Conservation (phyloP, 1,140 invertebrate genomes). For the Bombus picipes region DNA sequence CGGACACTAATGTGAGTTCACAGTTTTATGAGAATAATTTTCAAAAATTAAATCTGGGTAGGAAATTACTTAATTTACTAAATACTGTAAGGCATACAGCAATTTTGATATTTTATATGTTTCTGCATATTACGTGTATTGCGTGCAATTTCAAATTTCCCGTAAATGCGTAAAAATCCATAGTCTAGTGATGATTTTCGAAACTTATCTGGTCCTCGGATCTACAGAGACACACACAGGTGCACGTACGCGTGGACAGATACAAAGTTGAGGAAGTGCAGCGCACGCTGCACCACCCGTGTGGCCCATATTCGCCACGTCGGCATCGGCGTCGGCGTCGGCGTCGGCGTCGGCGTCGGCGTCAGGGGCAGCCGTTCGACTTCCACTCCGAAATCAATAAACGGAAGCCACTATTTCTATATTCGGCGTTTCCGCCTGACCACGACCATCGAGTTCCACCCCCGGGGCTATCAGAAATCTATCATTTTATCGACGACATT, state of each 20-base stretch:
- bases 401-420: conserved; percentile 74
- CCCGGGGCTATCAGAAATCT: neutral
- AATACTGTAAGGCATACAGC: too few species aligned
- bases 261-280: neutral
- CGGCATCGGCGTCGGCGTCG: neutral
- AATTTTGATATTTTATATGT: too few species aligned
- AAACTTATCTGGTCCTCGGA: too few species aligned
- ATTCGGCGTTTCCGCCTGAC: conserved; percentile 61
- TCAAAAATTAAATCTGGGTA: too few species aligned
- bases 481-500: neutral
- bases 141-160: too few species aligned
- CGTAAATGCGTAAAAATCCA: too few species aligned
- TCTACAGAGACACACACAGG: too few species aligned
- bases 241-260: neutral
- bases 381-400: conserved; percentile 79
- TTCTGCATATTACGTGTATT: too few species aligned
- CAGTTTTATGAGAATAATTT: too few species aligned
- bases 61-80: too few species aligned
- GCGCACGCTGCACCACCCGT: conserved; percentile 28
- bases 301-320: conserved; percentile 77
- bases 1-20: too few species aligned
- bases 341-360: neutral
- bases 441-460: neutral
- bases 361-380: conserved; percentile 3
- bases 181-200: too few species aligned